Percentiles rank a stretch among this genome's conserved stretches.
Evolutionary conservation across 2,888 invertebrate genomes (phyloP).

Genomic region (Operophtera brumata): DNA sequence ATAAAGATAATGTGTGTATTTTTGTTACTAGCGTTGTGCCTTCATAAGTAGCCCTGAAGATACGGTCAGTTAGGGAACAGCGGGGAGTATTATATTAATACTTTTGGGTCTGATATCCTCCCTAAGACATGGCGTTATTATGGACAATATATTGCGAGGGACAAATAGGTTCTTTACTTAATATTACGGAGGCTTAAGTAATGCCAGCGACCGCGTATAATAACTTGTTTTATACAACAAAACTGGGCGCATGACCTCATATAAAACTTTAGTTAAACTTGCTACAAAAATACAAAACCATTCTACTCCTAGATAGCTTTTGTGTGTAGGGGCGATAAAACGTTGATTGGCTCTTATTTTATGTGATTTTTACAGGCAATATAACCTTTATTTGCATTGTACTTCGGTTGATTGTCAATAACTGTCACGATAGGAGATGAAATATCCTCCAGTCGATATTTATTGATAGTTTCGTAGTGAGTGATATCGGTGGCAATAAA

Average conservation of each 20-base stretch:
- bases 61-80: slow-evolving; percentile 31
- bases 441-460: slow-evolving; percentile 21
- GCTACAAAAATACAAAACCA: slow-evolving; percentile 23
- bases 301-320: slow-evolving; percentile 22
- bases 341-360: slow-evolving; percentile 22
- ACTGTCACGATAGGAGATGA: slow-evolving; percentile 15
- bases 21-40: slow-evolving; percentile 2
- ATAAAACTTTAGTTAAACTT: slow-evolving; percentile 21
- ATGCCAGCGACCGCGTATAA: slow-evolving; percentile 6
- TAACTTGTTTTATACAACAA: slow-evolving; percentile 14
- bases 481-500: slow-evolving; percentile 33
- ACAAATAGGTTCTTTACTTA: slow-evolving; percentile 34
- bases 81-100: slow-evolving; percentile 37
- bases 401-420: slow-evolving; percentile 15
- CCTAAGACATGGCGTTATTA: slow-evolving; percentile 34
- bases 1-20: not conserved
- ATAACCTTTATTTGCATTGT: slow-evolving; percentile 26
- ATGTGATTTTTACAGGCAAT: slow-evolving; percentile 19
- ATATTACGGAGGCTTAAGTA: slow-evolving; percentile 21
- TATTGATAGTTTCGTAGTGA: slow-evolving; percentile 33
- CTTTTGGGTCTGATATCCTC: slow-evolving; percentile 34
- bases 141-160: slow-evolving; percentile 34
- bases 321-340: slow-evolving; percentile 21
- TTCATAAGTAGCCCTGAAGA: slow-evolving; percentile 27
- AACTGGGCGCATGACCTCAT: slow-evolving; percentile 18